Percentiles rank a stretch among this genome's conserved stretches.
Evolutionary conservation across 2,888 invertebrate genomes (phyloP).

Genomic region (Epistrophe eligans): DNA sequence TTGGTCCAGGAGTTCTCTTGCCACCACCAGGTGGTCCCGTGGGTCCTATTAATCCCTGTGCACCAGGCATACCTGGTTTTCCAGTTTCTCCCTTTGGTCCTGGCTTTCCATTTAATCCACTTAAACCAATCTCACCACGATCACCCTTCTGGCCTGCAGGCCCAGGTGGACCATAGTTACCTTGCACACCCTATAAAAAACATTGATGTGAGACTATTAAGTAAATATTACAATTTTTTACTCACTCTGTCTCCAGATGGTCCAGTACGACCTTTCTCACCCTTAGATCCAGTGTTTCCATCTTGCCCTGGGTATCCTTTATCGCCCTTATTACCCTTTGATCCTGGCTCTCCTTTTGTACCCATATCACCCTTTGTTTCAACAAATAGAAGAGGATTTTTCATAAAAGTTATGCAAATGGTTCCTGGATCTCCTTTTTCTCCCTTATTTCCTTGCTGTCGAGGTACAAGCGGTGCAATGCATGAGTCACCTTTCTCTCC

Average conservation of each 20-base stretch:
- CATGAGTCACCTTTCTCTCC: slow-evolving; percentile 89
- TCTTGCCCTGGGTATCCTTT: slow-evolving; percentile 84
- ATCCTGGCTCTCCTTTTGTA: slow-evolving; percentile 83
- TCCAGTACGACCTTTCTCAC: slow-evolving; percentile 90
- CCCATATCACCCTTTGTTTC: slow-evolving; percentile 84
- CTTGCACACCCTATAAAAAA: slow-evolving; percentile 90
- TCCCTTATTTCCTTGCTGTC: slow-evolving; percentile 86
- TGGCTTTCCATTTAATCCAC: slow-evolving; percentile 92
- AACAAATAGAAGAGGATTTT: slow-evolving; percentile 75
- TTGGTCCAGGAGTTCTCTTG: slow-evolving; percentile 88
- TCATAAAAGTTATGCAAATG: slow-evolving; percentile 37
- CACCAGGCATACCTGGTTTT: slow-evolving; percentile 87
- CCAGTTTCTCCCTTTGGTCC: slow-evolving; percentile 93
- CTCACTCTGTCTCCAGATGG: slow-evolving; percentile 90
- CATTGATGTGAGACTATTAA: not conserved
- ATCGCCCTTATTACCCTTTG: slow-evolving; percentile 86
- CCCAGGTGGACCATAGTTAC: slow-evolving; percentile 92
- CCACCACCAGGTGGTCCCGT: slow-evolving; percentile 93
- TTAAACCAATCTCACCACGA: slow-evolving; percentile 90
- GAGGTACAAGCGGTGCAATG: slow-evolving; percentile 84
- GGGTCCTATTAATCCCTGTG: slow-evolving; percentile 89
- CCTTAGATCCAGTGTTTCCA: slow-evolving; percentile 85
- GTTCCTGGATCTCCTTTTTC: slow-evolving; percentile 85
- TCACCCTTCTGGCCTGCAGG: slow-evolving; percentile 91
- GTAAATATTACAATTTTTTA: slow-evolving; percentile 59